Conservation (phyloP, 2,888 invertebrate genomes). For the Cantharis flavilabris region DNA sequence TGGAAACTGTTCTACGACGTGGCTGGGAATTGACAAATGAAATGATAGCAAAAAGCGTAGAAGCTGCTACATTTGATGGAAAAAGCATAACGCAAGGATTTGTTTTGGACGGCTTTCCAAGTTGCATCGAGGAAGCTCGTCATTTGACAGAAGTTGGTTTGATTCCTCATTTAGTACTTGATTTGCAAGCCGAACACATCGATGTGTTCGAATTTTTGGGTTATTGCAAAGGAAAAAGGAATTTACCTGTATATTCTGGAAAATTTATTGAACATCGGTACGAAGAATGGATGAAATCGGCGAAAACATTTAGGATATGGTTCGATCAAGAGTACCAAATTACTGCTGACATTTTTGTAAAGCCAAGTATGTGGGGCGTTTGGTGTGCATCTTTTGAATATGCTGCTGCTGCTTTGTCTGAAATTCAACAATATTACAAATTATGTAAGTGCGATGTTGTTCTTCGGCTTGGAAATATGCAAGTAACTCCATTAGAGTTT, state of each 20-base stretch:
- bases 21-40: constrained; percentile 57
- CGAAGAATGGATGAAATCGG: constrained; percentile 53
- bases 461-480: constrained; percentile 60
- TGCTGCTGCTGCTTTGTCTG: constrained; percentile 52
- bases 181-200: constrained; percentile 55
- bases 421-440: constrained; percentile 60
- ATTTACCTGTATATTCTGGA: constrained; percentile 36
- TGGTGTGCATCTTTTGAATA: constrained; percentile 55
- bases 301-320: constrained; percentile 56
- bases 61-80: constrained; percentile 58
- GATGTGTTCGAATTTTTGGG: constrained; percentile 55
- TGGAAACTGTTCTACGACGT: constrained; percentile 51
- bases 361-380: constrained; percentile 61
- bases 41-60: constrained; percentile 59
- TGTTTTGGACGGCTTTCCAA: constrained; percentile 67
- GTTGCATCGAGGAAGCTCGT: constrained; percentile 57
- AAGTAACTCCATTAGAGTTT: constrained; percentile 62
- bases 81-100: constrained; percentile 61
- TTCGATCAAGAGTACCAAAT: constrained; percentile 62
- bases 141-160: constrained; percentile 59
- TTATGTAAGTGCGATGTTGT: constrained; percentile 56
- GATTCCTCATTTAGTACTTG: constrained; percentile 63
- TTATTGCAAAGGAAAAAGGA: constrained; percentile 46
- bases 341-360: constrained; percentile 57
- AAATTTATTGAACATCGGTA: constrained; percentile 56